These are phyloP conservation scores for Nymphalis polychloros DNA, from an alignment of 2,888 invertebrate species.

Conservation along the genomic window DNA sequence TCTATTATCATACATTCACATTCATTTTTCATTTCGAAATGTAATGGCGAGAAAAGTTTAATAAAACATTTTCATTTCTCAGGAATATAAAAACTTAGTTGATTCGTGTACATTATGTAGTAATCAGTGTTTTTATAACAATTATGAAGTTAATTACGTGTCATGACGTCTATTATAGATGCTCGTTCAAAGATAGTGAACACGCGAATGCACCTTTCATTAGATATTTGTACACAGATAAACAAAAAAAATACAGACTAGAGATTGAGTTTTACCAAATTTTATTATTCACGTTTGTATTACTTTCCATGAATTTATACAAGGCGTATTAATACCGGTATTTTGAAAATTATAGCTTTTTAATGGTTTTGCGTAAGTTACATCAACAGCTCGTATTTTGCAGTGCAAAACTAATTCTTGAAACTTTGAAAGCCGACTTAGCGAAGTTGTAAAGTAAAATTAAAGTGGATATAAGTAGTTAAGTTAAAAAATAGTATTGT, in stretches of 20 bases:
- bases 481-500: too few relatives aligned
- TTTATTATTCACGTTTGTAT: too few relatives aligned
- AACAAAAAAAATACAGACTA: background rate
- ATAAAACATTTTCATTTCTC: background rate
- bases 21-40: background rate
- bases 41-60: background rate
- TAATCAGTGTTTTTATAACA: constrained; percentile 13
- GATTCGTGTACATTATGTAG: constrained; percentile 3
- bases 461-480: too few relatives aligned
- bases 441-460: too few relatives aligned
- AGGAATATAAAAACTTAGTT: background rate
- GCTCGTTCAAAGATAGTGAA: background rate
- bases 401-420: too few relatives aligned
- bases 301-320: too few relatives aligned
- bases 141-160: constrained; percentile 18
- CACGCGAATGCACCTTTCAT: background rate
- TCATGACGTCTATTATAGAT: background rate
- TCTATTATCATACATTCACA: background rate
- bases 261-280: too few relatives aligned
- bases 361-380: too few relatives aligned
- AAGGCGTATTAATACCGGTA: too few relatives aligned
- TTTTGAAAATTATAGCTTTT: too few relatives aligned
- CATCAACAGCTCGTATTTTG: too few relatives aligned
- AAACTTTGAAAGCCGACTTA: too few relatives aligned
- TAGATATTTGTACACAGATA: background rate